A percentile compares a stretch with the other conserved stretches of the same genome.
Conservation (phyloP, 1,140 invertebrate genomes). For the Diorhabda elongata region DNA sequence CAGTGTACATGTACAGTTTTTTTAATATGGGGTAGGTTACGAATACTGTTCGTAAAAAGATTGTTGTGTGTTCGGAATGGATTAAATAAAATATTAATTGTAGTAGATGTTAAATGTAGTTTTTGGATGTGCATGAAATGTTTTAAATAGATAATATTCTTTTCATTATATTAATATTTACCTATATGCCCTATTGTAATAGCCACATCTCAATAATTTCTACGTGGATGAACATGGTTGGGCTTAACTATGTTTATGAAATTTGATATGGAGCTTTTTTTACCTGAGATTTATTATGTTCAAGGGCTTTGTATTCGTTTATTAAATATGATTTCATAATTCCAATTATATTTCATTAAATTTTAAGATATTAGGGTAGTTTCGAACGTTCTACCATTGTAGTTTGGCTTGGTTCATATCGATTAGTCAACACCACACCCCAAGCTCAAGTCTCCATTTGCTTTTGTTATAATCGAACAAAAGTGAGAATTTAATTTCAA, state of each 20-base stretch:
- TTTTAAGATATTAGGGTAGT: background rate
- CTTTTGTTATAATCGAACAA: background rate
- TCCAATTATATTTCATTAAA: slow-evolving; percentile 10
- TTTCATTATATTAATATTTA: slow-evolving; percentile 12
- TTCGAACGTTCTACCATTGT: slow-evolving; percentile 4
- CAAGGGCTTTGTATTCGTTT: slow-evolving; percentile 22
- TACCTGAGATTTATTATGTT: slow-evolving; percentile 27
- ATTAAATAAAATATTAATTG: background rate
- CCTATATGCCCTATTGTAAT: slow-evolving; percentile 9
- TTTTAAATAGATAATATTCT: slow-evolving; percentile 9
- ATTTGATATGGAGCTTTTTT: slow-evolving; percentile 32
- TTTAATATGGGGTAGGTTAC: slow-evolving; percentile 35
- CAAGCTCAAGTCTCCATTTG: background rate
- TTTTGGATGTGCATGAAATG: slow-evolving; percentile 6
- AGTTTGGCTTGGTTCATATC: slow-evolving; percentile 8
- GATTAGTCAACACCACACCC: slow-evolving; percentile 18
- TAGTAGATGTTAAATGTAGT: background rate
- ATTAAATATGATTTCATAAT: slow-evolving; percentile 35
- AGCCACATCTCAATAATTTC: slow-evolving; percentile 27
- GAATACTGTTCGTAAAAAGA: slow-evolving; percentile 17
- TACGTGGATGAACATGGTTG: slow-evolving; percentile 16
- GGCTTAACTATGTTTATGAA: slow-evolving; percentile 21
- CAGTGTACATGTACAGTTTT: slow-evolving; percentile 10
- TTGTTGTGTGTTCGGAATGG: background rate
- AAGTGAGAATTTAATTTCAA: too few relatives aligned